phyloP scores from a whole-genome alignment of 92 coral and sea anemone species.

The Siderastrea siderea region DNA sequence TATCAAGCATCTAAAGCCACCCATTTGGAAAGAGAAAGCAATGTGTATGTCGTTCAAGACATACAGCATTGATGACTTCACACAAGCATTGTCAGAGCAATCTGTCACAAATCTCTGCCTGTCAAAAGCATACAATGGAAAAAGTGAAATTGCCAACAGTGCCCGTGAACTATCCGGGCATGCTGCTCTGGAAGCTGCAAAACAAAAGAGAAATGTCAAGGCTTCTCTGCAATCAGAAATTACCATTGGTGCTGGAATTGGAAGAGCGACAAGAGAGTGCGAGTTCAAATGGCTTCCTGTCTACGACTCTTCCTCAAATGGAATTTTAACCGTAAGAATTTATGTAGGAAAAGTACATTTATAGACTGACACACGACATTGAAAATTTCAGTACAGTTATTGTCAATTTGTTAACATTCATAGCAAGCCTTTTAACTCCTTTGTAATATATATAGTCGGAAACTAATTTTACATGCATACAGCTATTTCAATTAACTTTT shows the following conservation, averaged over 20 bases:
- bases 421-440: no score
- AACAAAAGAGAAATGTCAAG: neutral
- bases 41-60: conserved; percentile 38
- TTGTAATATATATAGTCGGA: no score
- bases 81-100: conserved; percentile 45
- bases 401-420: no score
- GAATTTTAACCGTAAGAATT: no score
- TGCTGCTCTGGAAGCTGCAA: conserved; percentile 68
- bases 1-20: conserved; percentile 41
- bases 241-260: conserved; percentile 9
- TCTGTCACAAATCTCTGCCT: neutral
- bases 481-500: no score
- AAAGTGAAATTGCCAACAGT: conserved; percentile 6
- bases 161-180: conserved; percentile 32
- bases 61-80: conserved; percentile 30
- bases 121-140: conserved; percentile 31
- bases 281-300: no score
- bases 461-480: no score
- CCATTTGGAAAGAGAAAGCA: conserved; percentile 58
- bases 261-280: no score
- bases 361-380: no score
- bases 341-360: no score
- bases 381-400: no score
- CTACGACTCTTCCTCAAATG: no score
- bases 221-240: conserved; percentile 41